Evolutionary conservation across 1,140 invertebrate species (phyloP), one percentile per base, ranked within the genome.

Genomic region (Meloidogyne hapla): DNA sequence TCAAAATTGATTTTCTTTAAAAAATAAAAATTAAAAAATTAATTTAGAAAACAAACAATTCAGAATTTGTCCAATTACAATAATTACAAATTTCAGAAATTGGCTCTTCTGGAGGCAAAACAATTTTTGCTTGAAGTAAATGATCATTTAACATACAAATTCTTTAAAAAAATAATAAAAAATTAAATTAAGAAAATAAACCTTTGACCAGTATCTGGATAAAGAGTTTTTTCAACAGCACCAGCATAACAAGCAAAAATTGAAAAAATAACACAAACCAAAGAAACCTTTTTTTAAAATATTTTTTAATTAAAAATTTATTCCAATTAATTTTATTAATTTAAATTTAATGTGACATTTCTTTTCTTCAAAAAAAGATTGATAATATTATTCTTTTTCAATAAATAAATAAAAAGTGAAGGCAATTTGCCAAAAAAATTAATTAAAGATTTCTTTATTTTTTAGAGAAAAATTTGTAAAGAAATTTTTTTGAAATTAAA

Each of bases 201-300:
- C 83, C 61, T 64, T 81, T 87, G 85, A 33, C 86, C 85, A 40
- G 80, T 70, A 33, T 66, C 73, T 10, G 86, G 83, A 69, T 81
- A 56, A 13, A 87, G 45, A 23, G 84, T 85, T 68, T 86, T 86
- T 66, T 85, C 81, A 45, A 87, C 63, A 38, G 83, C 85, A 40
- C 90, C 90, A 71, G 89, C 88, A 81, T 89, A 90, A 70, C 90
- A 89, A 75, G 87, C 88, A 1, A 90, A 33, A 72, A 90, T 89
- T 26, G 90, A 90, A 33, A 89, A 71, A 48, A 90, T 87, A 28
- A 90, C 90, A 83, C 88, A 89, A 61, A 87, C 80, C 25, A 90
- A 83, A 18, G 90, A 90, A n/a, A 90, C 12, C 76, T 78, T 71
- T 5, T 33, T 6, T 4, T 6, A 33, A 65, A 26, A 23, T 21